Conservation (phyloP, 2,888 invertebrate species). For the Heliconius cydno region DNA sequence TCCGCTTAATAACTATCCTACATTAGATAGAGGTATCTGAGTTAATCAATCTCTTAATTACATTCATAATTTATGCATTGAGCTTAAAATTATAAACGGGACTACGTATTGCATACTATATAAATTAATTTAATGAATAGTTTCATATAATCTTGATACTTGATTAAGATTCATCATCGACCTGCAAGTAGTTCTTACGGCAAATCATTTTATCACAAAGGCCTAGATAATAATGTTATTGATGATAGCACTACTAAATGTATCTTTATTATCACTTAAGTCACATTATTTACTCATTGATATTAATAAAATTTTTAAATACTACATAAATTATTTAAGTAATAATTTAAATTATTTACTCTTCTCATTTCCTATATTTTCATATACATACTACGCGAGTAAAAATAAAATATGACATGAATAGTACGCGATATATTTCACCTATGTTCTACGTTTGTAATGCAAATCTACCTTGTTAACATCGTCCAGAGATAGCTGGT, state of each 20-base stretch:
- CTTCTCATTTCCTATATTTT: not conserved
- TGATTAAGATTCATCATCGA: conserved; percentile 40
- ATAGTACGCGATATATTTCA: not conserved
- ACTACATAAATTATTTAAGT: too few relatives aligned
- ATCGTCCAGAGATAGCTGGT: conserved; percentile 38
- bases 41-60: conserved; percentile 46
- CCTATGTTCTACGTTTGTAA: conserved; percentile 34
- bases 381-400: not conserved
- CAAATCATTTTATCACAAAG: conserved; percentile 19
- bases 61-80: conserved; percentile 47
- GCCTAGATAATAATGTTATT: conserved; percentile 9
- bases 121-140: conserved; percentile 45
- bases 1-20: conserved; percentile 38
- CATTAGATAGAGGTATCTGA: conserved; percentile 40
- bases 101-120: conserved; percentile 41
- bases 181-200: conserved; percentile 11
- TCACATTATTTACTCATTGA: not conserved
- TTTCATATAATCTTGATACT: conserved; percentile 41
- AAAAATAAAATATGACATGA: not conserved
- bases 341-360: not conserved
- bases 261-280: conserved; percentile 2
- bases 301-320: too few relatives aligned
- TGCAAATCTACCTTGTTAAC: conserved; percentile 42
- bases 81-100: conserved; percentile 41
- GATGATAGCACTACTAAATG: not conserved